A percentile compares a stretch with the other conserved stretches of the same genome.
Conservation (phyloP, 2,888 invertebrate genomes). For the Chironomus tentans region DNA sequence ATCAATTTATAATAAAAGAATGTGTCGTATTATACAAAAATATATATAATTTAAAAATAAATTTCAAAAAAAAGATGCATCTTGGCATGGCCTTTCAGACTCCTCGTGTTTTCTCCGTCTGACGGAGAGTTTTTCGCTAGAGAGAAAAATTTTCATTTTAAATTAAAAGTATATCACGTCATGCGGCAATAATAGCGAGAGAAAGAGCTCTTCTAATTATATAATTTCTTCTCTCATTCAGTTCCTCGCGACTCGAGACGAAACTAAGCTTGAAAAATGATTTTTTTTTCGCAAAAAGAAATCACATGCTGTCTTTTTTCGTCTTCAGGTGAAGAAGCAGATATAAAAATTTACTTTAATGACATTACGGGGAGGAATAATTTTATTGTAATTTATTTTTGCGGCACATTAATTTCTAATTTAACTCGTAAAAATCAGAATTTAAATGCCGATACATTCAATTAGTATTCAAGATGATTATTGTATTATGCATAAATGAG, state of each 20-base stretch:
- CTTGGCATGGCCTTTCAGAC: not conserved
- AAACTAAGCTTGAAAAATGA: not conserved
- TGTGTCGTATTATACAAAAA: no score
- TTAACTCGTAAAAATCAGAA: no score
- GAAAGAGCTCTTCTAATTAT: not conserved
- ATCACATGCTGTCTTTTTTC: not conserved
- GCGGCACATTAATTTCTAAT: no score
- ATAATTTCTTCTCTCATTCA: not conserved
- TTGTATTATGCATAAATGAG: no score
- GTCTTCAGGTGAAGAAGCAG: no score
- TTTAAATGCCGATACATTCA: no score
- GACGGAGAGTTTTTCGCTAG: not conserved
- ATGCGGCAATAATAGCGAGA: not conserved
- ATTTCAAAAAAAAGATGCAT: not conserved
- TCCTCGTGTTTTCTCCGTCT: not conserved
- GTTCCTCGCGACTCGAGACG: not conserved
- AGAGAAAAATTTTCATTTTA: not conserved
- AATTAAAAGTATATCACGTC: not conserved
- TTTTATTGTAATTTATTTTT: no score
- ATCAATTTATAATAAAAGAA: no score
- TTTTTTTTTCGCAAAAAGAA: not conserved
- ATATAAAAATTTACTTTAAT: no score
- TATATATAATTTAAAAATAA: not conserved
- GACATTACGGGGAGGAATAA: no score
- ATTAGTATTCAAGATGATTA: no score